Percentiles rank a stretch among this genome's conserved stretches.
Conservation (phyloP, 2,888 invertebrate genomes). For the Diarsia dahlii region DNA sequence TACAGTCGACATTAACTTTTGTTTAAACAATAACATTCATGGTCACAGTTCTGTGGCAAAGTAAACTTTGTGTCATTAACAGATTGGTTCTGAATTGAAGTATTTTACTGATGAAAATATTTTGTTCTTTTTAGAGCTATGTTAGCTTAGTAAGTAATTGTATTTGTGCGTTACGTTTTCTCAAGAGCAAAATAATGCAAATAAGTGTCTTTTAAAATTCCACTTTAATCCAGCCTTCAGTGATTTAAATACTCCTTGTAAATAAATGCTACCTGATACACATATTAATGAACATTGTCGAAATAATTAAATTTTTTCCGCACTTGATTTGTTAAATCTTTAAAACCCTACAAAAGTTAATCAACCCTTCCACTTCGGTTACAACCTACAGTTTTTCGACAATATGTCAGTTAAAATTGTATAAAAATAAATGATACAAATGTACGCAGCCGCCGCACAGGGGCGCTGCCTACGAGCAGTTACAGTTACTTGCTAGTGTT, state of each 20-base stretch:
- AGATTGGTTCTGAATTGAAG: conserved; percentile 22
- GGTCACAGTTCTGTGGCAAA: conserved; percentile 49
- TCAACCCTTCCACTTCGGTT: conserved; percentile 75
- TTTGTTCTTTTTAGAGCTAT: conserved; percentile 11
- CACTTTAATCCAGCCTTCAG: conserved; percentile 27
- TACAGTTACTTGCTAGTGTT: conserved; percentile 66
- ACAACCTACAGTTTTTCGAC: conserved; percentile 86
- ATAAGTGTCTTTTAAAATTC: conserved; percentile 45
- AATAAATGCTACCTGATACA: conserved; percentile 59
- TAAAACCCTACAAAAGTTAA: conserved; percentile 73
- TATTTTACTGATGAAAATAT: conserved; percentile 17
- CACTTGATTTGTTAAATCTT: conserved; percentile 67
- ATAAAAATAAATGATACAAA: conserved; percentile 87
- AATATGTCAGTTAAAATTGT: conserved; percentile 88
- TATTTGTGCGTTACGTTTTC: conserved; percentile 43
- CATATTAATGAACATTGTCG: conserved; percentile 42
- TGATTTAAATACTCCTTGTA: conserved; percentile 57
- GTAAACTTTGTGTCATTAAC: conserved; percentile 29
- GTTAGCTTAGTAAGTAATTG: conserved; percentile 37
- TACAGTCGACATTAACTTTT: conserved; percentile 79
- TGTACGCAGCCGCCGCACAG: conserved; percentile 74
- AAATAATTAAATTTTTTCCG: conserved; percentile 60
- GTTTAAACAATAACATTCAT: conserved; percentile 65
- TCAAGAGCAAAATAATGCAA: conserved; percentile 3
- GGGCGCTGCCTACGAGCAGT: conserved; percentile 68